Evolutionary conservation across 2,797 vertebrate species (phyloP).

Genomic region (Sebastes goodei): DNA sequence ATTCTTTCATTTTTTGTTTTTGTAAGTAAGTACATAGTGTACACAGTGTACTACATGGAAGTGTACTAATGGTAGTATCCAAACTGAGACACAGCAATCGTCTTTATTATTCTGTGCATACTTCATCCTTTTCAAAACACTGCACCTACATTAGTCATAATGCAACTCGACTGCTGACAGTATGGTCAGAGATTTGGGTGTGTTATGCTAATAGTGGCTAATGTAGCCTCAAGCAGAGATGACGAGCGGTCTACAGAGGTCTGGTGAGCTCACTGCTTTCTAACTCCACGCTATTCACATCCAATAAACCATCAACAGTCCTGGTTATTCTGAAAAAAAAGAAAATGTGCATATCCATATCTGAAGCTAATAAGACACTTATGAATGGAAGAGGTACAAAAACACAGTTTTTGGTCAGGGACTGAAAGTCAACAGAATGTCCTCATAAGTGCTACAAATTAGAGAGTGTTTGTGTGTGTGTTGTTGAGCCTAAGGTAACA

Average conservation of each 20-base stretch:
- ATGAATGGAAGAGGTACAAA: background rate
- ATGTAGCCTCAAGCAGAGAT: background rate
- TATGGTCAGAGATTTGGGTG: too few relatives aligned
- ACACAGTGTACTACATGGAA: too few relatives aligned
- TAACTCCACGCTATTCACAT: background rate
- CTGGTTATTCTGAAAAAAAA: background rate
- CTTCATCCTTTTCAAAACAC: background rate
- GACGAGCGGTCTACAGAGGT: background rate
- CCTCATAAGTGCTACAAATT: background rate
- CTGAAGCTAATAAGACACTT: background rate
- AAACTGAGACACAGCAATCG: fast-evolving
- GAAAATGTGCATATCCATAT: background rate
- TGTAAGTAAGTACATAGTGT: too few relatives aligned
- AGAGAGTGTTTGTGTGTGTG: background rate
- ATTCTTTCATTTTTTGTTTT: too few relatives aligned
- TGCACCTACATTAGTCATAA: background rate
- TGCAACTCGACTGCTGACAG: background rate
- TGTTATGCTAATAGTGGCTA: background rate
- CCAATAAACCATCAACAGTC: background rate
- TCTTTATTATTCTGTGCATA: background rate
- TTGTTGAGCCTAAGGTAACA: constrained; percentile 36
- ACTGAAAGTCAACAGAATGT: background rate
- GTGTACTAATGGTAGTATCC: too few relatives aligned
- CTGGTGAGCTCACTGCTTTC: background rate
- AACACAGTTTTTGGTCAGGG: background rate